phyloP scores from a whole-genome alignment of 2,797 vertebrate genomes.

The Enteromius fasciolatus region DNA sequence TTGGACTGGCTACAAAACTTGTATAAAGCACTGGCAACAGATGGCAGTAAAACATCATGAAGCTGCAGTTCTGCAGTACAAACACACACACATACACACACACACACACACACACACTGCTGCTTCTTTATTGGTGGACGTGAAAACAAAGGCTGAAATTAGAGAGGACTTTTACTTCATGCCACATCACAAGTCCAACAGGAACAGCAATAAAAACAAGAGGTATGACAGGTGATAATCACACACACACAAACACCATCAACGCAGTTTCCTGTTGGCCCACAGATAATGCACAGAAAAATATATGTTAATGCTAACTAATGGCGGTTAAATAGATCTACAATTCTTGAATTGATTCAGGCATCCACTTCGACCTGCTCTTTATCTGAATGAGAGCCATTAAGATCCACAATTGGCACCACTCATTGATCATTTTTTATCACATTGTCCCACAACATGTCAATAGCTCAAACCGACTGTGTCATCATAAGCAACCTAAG shows the following conservation, averaged over 20 bases:
- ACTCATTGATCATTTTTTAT: neutral
- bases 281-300: conserved; percentile 38
- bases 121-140: conserved; percentile 43
- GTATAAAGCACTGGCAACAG: conserved; percentile 80
- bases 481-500: conserved; percentile 26
- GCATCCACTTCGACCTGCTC: conserved; percentile 18
- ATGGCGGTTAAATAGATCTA: conserved; percentile 52
- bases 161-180: conserved; percentile 35
- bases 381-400: conserved; percentile 12
- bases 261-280: conserved; percentile 28
- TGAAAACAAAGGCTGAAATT: conserved; percentile 52
- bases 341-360: conserved; percentile 29
- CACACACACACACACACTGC: conserved; percentile 38
- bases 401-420: neutral
- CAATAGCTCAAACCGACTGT: neutral
- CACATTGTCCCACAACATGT: neutral
- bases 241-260: conserved; percentile 18
- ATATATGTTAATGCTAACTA: conserved; percentile 15
- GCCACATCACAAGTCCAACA: conserved; percentile 46
- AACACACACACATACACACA: conserved; percentile 26
- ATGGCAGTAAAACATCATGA: conserved; percentile 89
- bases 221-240: conserved; percentile 31
- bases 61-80: conserved; percentile 57
- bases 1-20: conserved; percentile 29
- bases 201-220: conserved; percentile 48